phyloP scores from a whole-genome alignment of 2,888 invertebrate species.

The Phanerotoma sp. region DNA sequence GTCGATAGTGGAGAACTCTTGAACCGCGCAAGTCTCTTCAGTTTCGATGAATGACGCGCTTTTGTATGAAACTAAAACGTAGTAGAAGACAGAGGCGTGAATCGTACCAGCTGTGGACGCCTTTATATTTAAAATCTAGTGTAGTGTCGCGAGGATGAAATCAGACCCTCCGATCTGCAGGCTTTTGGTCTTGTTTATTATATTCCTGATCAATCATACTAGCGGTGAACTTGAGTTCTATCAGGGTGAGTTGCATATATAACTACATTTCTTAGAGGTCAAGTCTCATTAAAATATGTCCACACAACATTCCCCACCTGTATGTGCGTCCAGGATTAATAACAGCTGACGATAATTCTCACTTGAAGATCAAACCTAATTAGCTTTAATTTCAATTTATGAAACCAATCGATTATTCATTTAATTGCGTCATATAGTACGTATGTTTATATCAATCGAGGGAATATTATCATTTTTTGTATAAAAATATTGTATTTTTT shows the following conservation, averaged over 20 bases:
- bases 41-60: conserved; percentile 49
- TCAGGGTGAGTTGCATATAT: conserved; percentile 49
- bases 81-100: conserved; percentile 31
- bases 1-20: neutral
- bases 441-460: too few relatives aligned
- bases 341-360: too few relatives aligned
- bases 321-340: neutral
- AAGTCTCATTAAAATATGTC: neutral
- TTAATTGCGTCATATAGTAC: too few relatives aligned
- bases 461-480: too few relatives aligned
- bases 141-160: conserved; percentile 41
- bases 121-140: conserved; percentile 21
- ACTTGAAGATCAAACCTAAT: too few relatives aligned
- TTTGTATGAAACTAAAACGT: conserved; percentile 42
- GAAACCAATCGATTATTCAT: too few relatives aligned
- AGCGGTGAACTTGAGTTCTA: conserved; percentile 48
- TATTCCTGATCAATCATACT: conserved; percentile 40
- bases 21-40: conserved; percentile 47
- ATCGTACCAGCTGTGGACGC: conserved; percentile 34
- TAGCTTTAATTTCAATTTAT: too few relatives aligned
- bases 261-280: neutral
- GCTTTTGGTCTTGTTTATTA: conserved; percentile 39
- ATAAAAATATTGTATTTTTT: too few relatives aligned
- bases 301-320: neutral
- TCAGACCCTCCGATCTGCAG: conserved; percentile 39